Base-by-base conservation (phyloP, 2,888 invertebrate species). In the Petrolisthes manimaculis region DNA sequence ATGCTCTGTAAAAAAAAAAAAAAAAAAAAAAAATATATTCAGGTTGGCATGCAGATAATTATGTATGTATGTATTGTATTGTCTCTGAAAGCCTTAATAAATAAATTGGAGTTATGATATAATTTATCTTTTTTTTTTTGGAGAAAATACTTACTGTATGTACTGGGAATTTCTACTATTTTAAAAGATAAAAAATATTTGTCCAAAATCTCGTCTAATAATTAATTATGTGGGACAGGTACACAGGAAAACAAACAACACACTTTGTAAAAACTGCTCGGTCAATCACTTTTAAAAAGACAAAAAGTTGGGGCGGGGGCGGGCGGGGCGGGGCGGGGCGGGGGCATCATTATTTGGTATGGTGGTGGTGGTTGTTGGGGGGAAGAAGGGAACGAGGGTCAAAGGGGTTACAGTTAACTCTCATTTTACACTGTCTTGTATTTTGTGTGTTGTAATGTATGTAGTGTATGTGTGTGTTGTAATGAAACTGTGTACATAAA, bases 41-140 rank as follows among this genome's bases (percentile, higher is more conserved):
- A 56, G 86, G 81, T 86, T 81, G 71, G 81, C 86, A 86, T 86
- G 86, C 86, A 81, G n/a, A n/a, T n/a, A n/a, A n/a, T n/a, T n/a
- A n/a, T n/a, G n/a, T n/a, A n/a, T n/a, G n/a, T n/a, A n/a, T n/a
- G n/a, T n/a, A n/a, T n/a, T 56, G 74, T 83, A 83, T 83, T 86
- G 86, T 86, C 86, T 86, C 21, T 86, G 80, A 74, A 81, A 86
- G 55, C 84, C 78, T 84, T 81, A 37, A 67, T 67, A n/a, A n/a
- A n/a, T n/a, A 55, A 56, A 78, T n/a, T 78, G 24, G 69, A 81
- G 55, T 56, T 81, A 74, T n/a, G 71, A 81, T 51, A 37, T 21
- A 67, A 81, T 51, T 81, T 67, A 14, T 18, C 71, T 71, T 61
- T n/a, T n/a, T n/a, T n/a, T n/a, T n/a, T 6, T 6, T 2, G 5